Evolutionary conservation across 2,113 vertebrate genomes (phyloP).

Genomic region (Aegithalos caudatus): DNA sequence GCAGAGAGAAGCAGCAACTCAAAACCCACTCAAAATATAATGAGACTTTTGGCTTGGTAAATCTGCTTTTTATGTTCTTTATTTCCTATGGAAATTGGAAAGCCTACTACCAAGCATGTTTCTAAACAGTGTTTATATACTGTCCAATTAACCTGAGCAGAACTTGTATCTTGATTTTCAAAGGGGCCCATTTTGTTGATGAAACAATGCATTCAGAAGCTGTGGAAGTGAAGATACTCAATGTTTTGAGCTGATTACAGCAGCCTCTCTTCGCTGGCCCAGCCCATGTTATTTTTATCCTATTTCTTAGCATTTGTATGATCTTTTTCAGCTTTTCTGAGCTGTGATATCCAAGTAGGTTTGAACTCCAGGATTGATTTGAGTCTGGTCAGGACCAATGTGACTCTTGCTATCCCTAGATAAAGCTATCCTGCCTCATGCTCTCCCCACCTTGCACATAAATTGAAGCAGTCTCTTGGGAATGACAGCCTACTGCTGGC

Average conservation of each 20-base stretch:
- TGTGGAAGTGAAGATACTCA: not conserved
- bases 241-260: not conserved
- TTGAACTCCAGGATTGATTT: not conserved
- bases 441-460: not conserved
- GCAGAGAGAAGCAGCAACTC: not conserved
- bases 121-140: not conserved
- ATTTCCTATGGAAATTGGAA: not conserved
- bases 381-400: not conserved
- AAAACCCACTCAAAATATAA: not conserved
- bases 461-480: not conserved
- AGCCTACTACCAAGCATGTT: not conserved
- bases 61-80: not conserved
- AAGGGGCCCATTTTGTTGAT: not conserved
- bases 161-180: not conserved
- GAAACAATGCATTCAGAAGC: not conserved
- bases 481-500: not conserved
- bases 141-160: not conserved
- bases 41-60: not conserved
- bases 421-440: not conserved
- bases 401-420: not conserved
- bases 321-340: not conserved
- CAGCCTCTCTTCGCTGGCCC: not conserved
- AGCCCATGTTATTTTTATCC: not conserved
- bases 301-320: not conserved
- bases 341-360: not conserved